Percentiles rank a stretch among this genome's conserved stretches.
Evolutionary conservation across 2,888 invertebrate genomes (phyloP).

Genomic region (Athrips mouffetella): DNA sequence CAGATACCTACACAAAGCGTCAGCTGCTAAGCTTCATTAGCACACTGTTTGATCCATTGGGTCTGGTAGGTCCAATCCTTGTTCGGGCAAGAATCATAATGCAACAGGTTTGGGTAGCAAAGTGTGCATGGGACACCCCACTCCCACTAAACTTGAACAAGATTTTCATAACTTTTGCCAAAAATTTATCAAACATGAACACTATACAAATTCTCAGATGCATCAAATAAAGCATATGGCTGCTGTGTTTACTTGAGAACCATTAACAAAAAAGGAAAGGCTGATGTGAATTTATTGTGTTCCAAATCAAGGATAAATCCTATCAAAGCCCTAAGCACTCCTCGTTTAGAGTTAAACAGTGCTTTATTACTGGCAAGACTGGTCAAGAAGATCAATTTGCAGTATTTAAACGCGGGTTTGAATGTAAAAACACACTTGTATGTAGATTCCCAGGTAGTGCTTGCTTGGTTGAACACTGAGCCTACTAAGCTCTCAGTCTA

Average conservation of each 20-base stretch:
- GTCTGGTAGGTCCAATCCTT: constrained; percentile 18
- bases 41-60: constrained; percentile 20
- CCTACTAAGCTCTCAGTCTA: constrained; percentile 16
- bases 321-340: constrained; percentile 15
- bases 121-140: constrained; percentile 15
- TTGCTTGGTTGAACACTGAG: constrained; percentile 22
- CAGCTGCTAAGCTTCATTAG: not conserved
- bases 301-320: constrained; percentile 25
- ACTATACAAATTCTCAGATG: constrained; percentile 19
- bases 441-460: constrained; percentile 19
- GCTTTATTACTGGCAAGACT: constrained; percentile 17
- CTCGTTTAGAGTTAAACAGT: constrained; percentile 22
- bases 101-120: constrained; percentile 20
- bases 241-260: constrained; percentile 22
- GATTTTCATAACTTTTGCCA: constrained; percentile 15
- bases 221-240: constrained; percentile 19
- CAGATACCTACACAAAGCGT: not conserved
- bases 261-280: constrained; percentile 16
- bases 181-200: constrained; percentile 14
- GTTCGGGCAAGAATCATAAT: constrained; percentile 20
- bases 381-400: constrained; percentile 1
- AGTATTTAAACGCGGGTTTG: no score
- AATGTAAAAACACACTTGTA: constrained; percentile 13
- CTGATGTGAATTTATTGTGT: constrained; percentile 17
- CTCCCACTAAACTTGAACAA: not conserved